These are phyloP conservation scores for Capra hircus DNA, from an alignment of 2,113 vertebrate species.

Conservation along the genomic window DNA sequence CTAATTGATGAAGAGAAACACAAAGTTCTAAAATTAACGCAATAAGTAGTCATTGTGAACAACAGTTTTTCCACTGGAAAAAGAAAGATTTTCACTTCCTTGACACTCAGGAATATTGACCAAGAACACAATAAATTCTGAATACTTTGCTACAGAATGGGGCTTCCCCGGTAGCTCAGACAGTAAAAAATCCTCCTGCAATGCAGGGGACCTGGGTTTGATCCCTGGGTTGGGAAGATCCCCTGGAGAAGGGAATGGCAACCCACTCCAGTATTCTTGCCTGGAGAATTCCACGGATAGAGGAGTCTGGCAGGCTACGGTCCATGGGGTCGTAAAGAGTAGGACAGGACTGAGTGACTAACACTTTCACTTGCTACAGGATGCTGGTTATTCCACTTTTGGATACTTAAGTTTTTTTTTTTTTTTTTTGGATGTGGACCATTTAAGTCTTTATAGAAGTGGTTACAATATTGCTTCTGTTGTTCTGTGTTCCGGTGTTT, in stretches of 20 bases:
- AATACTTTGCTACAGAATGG: neutral
- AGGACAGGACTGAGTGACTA: neutral
- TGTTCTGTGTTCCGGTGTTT: neutral
- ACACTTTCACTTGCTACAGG: neutral
- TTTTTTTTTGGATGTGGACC: neutral
- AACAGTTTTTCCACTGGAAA: neutral
- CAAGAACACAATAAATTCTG: neutral
- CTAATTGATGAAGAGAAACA: neutral
- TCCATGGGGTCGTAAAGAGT: neutral
- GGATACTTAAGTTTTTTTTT: neutral
- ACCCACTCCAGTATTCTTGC: neutral
- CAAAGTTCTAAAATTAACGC: neutral
- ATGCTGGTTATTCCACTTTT: neutral
- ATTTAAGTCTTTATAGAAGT: neutral
- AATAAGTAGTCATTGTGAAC: neutral
- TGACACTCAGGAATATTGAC: neutral
- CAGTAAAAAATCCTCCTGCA: neutral
- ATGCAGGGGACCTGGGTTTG: neutral
- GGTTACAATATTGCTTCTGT: neutral
- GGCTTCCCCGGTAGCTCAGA: neutral
- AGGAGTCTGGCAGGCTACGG: rapidly evolving
- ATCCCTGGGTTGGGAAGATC: neutral
- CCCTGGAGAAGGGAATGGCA: neutral
- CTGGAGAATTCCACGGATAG: neutral
- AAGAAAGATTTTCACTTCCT: neutral